These are phyloP conservation scores for Belonocnema kinseyi DNA, from an alignment of 1,140 invertebrate species.

Conservation along the genomic window DNA sequence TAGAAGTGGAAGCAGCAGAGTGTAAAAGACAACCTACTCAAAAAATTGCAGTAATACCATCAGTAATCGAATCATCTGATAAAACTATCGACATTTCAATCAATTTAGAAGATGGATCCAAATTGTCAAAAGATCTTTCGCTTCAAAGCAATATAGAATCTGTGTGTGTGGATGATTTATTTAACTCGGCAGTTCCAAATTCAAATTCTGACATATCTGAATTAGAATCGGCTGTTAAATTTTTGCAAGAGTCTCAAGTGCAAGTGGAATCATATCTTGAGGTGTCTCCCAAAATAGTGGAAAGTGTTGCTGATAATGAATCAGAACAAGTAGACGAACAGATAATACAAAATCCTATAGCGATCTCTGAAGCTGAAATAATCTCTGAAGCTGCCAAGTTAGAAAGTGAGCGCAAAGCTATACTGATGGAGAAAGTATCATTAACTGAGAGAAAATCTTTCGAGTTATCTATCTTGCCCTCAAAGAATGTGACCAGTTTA, in stretches of 20 bases:
- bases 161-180: conserved; percentile 8
- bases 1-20: conserved; percentile 35
- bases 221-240: conserved; percentile 70
- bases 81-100: neutral
- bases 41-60: conserved; percentile 42
- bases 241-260: conserved; percentile 69
- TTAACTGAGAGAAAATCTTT: conserved; percentile 27
- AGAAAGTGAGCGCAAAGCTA: conserved; percentile 65
- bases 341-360: conserved; percentile 62
- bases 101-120: neutral
- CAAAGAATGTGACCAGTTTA: neutral
- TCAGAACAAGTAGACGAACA: conserved; percentile 49
- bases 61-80: conserved; percentile 17
- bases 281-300: conserved; percentile 55
- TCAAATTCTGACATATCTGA: conserved; percentile 61
- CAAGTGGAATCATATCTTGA: conserved; percentile 55
- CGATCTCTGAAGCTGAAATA: conserved; percentile 73
- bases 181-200: neutral
- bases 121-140: neutral
- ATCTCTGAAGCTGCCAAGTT: conserved; percentile 72
- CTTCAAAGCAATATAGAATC: conserved; percentile 10
- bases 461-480: neutral
- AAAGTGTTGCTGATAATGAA: conserved; percentile 49
- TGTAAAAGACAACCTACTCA: conserved; percentile 20
- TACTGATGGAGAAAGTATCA: conserved; percentile 48